Percentiles rank a stretch among this genome's conserved stretches.
Evolutionary conservation across 2,113 vertebrate species (phyloP).

Genomic region (Sarotherodon lohbergeri): DNA sequence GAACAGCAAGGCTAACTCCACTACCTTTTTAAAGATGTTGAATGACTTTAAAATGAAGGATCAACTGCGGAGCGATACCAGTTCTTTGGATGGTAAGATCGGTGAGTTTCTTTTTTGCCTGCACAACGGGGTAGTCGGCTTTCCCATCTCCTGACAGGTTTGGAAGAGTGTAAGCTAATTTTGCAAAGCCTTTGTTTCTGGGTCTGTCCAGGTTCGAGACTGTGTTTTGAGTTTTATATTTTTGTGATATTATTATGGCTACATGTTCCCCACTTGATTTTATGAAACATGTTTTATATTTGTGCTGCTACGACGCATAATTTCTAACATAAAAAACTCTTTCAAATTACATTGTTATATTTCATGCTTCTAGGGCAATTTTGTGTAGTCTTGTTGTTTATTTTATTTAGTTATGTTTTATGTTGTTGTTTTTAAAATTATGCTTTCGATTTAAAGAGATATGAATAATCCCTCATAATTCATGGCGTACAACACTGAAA

Average conservation of each 20-base stretch:
- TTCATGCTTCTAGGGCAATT: neutral
- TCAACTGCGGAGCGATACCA: conserved; percentile 73
- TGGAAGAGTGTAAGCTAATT: neutral
- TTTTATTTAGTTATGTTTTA: neutral
- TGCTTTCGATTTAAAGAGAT: neutral
- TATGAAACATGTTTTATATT: neutral
- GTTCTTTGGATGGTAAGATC: conserved; percentile 72
- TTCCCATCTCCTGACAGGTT: neutral
- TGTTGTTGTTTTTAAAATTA: neutral
- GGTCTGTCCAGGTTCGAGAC: accelerated
- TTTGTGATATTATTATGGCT: neutral
- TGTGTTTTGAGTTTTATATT: neutral
- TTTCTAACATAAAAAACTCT: neutral
- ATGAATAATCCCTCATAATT: neutral
- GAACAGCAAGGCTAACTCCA: conserved; percentile 55
- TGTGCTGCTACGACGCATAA: neutral
- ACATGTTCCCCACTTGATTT: neutral
- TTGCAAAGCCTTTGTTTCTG: neutral
- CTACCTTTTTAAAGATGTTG: conserved; percentile 76
- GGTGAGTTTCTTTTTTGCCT: conserved; percentile 66
- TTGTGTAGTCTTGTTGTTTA: neutral
- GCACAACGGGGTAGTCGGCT: neutral
- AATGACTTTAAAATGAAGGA: conserved; percentile 61
- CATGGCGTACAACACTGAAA: neutral
- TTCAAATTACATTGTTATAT: neutral